Conservation (phyloP, 2,113 vertebrate genomes). For the Rissa tridactyla region DNA sequence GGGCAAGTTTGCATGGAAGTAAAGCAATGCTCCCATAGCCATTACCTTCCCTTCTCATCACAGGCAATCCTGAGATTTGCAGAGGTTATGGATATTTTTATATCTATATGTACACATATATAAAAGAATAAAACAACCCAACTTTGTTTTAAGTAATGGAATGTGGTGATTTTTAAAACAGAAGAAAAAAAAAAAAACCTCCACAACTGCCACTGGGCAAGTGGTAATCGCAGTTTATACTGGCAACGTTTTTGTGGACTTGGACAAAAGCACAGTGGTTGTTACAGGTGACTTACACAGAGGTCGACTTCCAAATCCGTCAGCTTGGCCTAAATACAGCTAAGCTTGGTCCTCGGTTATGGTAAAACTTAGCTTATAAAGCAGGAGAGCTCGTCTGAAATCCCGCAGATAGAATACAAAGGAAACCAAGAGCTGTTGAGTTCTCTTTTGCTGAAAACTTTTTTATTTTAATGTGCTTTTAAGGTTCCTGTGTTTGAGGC, state of each 20-base stretch:
- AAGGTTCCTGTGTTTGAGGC: background rate
- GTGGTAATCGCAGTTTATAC: background rate
- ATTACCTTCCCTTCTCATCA: background rate
- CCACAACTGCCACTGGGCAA: background rate
- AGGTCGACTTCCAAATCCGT: fast-evolving
- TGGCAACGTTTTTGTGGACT: background rate
- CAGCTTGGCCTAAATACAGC: background rate
- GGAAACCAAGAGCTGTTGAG: background rate
- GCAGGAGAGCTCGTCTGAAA: background rate
- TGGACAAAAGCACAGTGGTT: background rate
- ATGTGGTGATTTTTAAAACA: background rate
- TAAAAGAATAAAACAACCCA: background rate
- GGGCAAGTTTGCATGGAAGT: background rate
- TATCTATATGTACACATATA: fast-evolving
- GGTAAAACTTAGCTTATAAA: background rate
- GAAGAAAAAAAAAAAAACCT: background rate
- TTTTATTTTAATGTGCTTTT: background rate
- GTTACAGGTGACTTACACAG: background rate
- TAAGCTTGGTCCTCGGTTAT: background rate
- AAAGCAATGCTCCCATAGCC: background rate
- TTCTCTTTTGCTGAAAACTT: background rate
- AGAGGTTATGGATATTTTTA: background rate
- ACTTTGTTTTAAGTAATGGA: background rate
- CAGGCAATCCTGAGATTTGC: background rate
- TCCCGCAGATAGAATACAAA: background rate